Conservation (phyloP, 2,797 vertebrate species). For the Helarctos malayanus region DNA sequence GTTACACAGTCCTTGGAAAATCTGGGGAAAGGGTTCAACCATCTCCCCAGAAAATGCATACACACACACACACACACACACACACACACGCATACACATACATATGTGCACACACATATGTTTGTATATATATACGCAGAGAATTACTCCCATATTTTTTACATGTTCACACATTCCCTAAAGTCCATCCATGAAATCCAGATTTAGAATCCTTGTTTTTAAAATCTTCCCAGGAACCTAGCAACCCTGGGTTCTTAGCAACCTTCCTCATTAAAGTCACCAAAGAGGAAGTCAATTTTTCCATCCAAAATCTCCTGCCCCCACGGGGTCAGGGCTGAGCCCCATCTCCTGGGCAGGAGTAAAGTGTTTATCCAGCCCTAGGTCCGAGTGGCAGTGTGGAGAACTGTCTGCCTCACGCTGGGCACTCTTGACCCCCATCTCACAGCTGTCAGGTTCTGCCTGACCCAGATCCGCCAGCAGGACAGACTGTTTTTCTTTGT, state of each 20-base stretch:
- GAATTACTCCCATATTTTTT: background rate
- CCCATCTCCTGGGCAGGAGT: background rate
- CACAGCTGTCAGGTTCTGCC: background rate
- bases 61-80: background rate
- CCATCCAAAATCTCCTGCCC: background rate
- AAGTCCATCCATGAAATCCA: background rate
- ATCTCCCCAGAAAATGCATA: background rate
- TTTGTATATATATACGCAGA: background rate
- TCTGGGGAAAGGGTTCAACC: background rate
- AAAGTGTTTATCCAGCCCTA: background rate
- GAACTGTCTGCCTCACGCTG: background rate
- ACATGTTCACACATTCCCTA: background rate
- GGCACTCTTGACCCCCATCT: background rate
- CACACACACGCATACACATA: accelerated
- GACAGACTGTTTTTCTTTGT: background rate
- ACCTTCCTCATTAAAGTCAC: conserved; percentile 19
- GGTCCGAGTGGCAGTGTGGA: background rate
- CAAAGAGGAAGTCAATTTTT: background rate
- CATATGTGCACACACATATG: background rate
- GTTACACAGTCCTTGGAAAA: background rate
- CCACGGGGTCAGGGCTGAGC: background rate
- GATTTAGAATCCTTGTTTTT: conserved; percentile 35
- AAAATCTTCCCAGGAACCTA: background rate
- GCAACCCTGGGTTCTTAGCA: background rate
- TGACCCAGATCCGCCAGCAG: conserved; percentile 39